Evolutionary conservation across 2,797 vertebrate genomes (phyloP), one percentile per base, ranked within the genome.

Genomic region (Chloroceryle inda): DNA sequence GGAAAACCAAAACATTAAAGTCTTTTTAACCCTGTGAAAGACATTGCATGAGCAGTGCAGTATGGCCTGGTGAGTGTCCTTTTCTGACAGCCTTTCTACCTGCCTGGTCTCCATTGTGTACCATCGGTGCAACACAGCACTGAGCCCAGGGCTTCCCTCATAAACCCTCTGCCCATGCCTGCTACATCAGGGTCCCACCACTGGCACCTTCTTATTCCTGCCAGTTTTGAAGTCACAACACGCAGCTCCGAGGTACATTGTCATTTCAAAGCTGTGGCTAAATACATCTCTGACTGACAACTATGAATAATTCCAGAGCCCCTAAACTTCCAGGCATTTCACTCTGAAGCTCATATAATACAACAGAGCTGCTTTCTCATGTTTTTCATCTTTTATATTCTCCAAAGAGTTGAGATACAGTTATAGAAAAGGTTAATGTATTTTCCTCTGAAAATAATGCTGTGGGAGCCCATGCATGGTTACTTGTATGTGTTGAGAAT

Each of bases 231-330:
- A 96, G 88, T 72, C 58, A 13, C 33, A 47, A 5, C 52, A 27
- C 12, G 56, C 88, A 88, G 63, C 93, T 95, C 90, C 5, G 6
- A 93, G 75, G 79, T 31, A 44, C n/a, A 9, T 81, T 91, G 68
- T 97, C 90, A 94, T 96, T 95, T 97, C 92, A 96, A 89, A 96
- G 89, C 66, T 61, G 52, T 77, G 80, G 68, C 87, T 97, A 96
- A 97, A 89, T 89, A 87, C 5, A 24, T 58, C 81, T 61, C 56
- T 94, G 94, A 95, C 88, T 96, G 96, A 96, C 96, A 97, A 64
- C 85, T 79, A 66, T 78, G 91, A 96, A 93, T 95, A 96, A 97
- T 94, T 97, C 85, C 85, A 77, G 85, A 92, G 82, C 61, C 86
- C 74, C 83, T 44, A 83, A 95, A 94, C 56, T 91, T 91, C 47